Evolutionary conservation across 92 coral and sea anemone genomes (phyloP).

Genomic region (Palythoa grandis): DNA sequence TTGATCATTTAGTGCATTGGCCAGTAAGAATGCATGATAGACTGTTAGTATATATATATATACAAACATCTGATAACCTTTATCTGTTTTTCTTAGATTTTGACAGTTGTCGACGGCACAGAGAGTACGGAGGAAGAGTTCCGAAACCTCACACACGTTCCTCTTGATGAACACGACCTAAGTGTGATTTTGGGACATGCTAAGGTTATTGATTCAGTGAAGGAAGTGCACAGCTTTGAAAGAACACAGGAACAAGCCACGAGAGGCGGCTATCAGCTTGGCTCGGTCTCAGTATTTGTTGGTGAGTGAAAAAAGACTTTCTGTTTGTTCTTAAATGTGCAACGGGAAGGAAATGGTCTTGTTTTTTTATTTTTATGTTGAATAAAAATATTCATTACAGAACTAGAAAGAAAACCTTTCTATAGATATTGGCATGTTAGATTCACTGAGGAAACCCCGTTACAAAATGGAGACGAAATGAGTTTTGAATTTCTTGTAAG

Average conservation of each 20-base stretch:
- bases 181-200: slow-evolving; percentile 76
- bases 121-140: slow-evolving; percentile 65
- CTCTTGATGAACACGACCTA: slow-evolving; percentile 37
- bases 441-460: too few relatives aligned
- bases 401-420: too few relatives aligned
- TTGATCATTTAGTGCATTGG: too few relatives aligned
- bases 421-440: too few relatives aligned
- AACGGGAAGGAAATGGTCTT: too few relatives aligned
- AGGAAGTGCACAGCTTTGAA: slow-evolving; percentile 14
- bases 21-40: too few relatives aligned
- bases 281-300: slow-evolving; percentile 21
- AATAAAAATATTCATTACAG: too few relatives aligned
- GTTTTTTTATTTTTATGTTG: too few relatives aligned
- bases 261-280: slow-evolving; percentile 21
- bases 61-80: too few relatives aligned
- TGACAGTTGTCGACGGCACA: slow-evolving; percentile 86
- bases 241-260: not conserved
- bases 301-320: not conserved
- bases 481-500: too few relatives aligned
- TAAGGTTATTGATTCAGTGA: slow-evolving; percentile 37
- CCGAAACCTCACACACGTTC: slow-evolving; percentile 43
- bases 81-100: slow-evolving; percentile 56
- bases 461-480: too few relatives aligned
- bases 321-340: not conserved
- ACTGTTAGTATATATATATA: too few relatives aligned